phyloP scores from a whole-genome alignment of 2,888 invertebrate genomes.

The Trichogramma dendrolimi region DNA sequence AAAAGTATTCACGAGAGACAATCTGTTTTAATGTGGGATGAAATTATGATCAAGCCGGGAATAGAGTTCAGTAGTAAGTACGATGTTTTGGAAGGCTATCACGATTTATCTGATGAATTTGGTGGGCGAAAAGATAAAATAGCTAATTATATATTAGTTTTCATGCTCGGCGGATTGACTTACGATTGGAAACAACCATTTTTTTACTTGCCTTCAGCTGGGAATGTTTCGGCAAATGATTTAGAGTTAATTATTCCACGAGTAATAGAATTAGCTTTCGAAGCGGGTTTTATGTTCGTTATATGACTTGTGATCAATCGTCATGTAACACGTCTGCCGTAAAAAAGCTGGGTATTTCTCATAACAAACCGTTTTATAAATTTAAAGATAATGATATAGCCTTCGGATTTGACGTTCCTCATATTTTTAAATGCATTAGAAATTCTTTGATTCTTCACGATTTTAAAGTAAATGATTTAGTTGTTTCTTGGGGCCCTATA shows the following conservation, averaged over 20 bases:
- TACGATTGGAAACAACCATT: conserved; percentile 29
- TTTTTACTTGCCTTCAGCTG: no score
- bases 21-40: conserved; percentile 31
- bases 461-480: no score
- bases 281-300: conserved; percentile 12
- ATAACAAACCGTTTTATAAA: not conserved
- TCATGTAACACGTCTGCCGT: conserved; percentile 28
- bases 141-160: conserved; percentile 33
- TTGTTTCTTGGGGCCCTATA: not conserved
- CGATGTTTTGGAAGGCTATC: conserved; percentile 32
- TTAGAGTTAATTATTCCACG: not conserved
- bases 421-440: no score
- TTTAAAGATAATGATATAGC: no score
- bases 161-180: conserved; percentile 30
- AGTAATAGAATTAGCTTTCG: no score
- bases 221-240: no score
- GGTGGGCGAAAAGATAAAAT: conserved; percentile 17
- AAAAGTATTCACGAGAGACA: conserved; percentile 32
- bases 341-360: conserved; percentile 19
- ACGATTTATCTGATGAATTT: conserved; percentile 30
- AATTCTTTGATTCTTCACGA: no score
- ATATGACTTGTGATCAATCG: conserved; percentile 21
- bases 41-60: conserved; percentile 30
- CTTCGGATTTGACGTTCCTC: no score
- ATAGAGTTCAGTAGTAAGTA: conserved; percentile 29